Evolutionary conservation across 2,113 vertebrate species (phyloP).

Genomic region (Salvator merianae): DNA sequence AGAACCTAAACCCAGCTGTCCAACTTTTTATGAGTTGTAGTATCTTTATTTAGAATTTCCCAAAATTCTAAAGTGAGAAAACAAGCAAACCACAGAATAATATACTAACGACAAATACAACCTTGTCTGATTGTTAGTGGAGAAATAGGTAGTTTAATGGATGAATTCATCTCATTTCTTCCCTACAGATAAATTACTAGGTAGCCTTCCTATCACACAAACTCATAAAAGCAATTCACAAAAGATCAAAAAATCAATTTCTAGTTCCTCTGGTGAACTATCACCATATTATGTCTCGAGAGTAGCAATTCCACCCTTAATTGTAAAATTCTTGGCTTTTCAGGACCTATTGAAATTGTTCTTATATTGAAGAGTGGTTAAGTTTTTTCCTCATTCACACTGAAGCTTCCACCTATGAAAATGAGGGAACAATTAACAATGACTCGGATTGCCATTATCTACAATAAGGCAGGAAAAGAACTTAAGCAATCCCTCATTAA

Average conservation of each 20-base stretch:
- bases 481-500: constrained; percentile 6
- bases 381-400: neutral
- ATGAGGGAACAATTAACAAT: neutral
- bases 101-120: neutral
- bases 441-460: constrained; percentile 19
- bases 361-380: constrained; percentile 31
- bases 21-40: neutral
- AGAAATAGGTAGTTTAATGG: constrained; percentile 35
- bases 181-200: constrained; percentile 24
- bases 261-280: constrained; percentile 32
- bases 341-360: constrained; percentile 36
- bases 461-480: constrained; percentile 20
- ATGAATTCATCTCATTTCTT: constrained; percentile 5
- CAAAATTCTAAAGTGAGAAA: neutral
- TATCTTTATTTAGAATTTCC: constrained; percentile 8
- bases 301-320: constrained; percentile 49
- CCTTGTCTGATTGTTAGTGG: constrained; percentile 7
- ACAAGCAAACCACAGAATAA: neutral
- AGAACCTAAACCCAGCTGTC: neutral
- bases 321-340: constrained; percentile 45
- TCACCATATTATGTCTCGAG: constrained; percentile 21
- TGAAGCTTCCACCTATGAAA: neutral
- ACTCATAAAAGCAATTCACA: constrained; percentile 33
- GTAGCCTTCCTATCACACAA: constrained; percentile 24
- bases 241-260: constrained; percentile 51